These are phyloP conservation scores for Maniola jurtina DNA, from an alignment of 1,140 invertebrate genomes.

Conservation along the genomic window DNA sequence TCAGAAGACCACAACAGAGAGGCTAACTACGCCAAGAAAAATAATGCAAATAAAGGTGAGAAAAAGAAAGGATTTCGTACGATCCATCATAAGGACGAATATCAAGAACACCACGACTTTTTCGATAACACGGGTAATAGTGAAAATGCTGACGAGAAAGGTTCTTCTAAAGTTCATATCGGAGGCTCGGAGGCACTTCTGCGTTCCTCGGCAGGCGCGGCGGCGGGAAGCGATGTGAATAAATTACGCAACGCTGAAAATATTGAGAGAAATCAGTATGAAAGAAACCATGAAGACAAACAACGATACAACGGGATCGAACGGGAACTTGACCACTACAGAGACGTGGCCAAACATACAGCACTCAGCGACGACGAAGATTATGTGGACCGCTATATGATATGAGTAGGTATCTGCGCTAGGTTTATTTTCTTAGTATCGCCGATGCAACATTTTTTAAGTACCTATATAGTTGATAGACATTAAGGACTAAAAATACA, in stretches of 20 bases:
- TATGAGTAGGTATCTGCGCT: not conserved
- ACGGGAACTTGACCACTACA: slow-evolving; percentile 40
- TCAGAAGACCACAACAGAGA: slow-evolving; percentile 48
- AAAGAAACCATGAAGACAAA: slow-evolving; percentile 35
- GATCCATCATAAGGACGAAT: slow-evolving; percentile 86
- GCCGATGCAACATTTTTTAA: not conserved
- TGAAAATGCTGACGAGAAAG: slow-evolving; percentile 44
- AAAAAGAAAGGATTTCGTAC: slow-evolving; percentile 84
- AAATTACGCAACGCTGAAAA: slow-evolving; percentile 35
- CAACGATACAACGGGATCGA: slow-evolving; percentile 30
- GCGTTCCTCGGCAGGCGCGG: slow-evolving; percentile 41
- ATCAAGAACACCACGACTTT: slow-evolving; percentile 84
- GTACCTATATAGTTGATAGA: not conserved
- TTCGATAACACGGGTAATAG: slow-evolving; percentile 79
- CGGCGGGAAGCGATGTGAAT: slow-evolving; percentile 36
- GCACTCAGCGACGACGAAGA: slow-evolving; percentile 46
- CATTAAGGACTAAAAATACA: not conserved
- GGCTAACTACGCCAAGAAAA: slow-evolving; percentile 41
- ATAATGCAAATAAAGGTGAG: slow-evolving; percentile 79
- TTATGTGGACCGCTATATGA: slow-evolving; percentile 35
- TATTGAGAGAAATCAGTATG: slow-evolving; percentile 34
- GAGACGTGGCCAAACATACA: slow-evolving; percentile 42
- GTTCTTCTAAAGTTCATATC: slow-evolving; percentile 37
- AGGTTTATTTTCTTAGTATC: not conserved
- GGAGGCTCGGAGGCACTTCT: slow-evolving; percentile 50